Conservation (phyloP, 2,888 invertebrate genomes). For the Erebia aethiops region DNA sequence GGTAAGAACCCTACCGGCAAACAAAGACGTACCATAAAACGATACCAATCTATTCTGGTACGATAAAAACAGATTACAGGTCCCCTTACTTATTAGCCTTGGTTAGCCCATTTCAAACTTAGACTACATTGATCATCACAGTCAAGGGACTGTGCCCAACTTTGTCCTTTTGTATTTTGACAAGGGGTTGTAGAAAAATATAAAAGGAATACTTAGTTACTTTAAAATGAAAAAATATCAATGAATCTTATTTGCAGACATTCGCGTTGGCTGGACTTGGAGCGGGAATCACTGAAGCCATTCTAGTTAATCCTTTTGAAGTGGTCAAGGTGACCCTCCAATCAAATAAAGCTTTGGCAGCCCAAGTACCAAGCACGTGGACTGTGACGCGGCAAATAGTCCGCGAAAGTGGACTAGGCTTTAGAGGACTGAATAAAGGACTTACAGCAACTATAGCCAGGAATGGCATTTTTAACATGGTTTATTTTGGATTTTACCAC, state of each 20-base stretch:
- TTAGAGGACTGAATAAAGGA: slow-evolving; percentile 92
- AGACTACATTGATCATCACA: not conserved
- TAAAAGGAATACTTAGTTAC: too few species aligned
- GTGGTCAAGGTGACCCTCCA: slow-evolving; percentile 96
- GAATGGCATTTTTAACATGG: slow-evolving; percentile 95
- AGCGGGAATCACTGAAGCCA: slow-evolving; percentile 95
- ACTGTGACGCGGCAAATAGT: slow-evolving; percentile 91
- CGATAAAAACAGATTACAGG: too few species aligned
- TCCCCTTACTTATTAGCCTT: too few species aligned
- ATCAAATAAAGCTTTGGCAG: slow-evolving; percentile 86
- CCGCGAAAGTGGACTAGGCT: slow-evolving; percentile 89
- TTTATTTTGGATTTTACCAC: slow-evolving; percentile 98
- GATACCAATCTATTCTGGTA: too few species aligned
- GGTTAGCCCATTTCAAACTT: too few species aligned
- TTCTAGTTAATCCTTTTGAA: slow-evolving; percentile 97
- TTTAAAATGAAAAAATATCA: too few species aligned
- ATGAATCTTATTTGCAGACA: slow-evolving; percentile 82
- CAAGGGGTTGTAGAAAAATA: too few species aligned
- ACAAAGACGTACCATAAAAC: too few species aligned
- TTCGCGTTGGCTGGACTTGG: slow-evolving; percentile 94
- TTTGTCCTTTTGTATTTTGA: too few species aligned
- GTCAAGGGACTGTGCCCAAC: too few species aligned
- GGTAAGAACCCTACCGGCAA: too few species aligned
- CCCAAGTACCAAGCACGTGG: slow-evolving; percentile 89
- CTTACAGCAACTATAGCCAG: slow-evolving; percentile 94